Evolutionary conservation across 2,113 vertebrate species (phyloP).

Genomic region (Dendropsophus ebraccatus): DNA sequence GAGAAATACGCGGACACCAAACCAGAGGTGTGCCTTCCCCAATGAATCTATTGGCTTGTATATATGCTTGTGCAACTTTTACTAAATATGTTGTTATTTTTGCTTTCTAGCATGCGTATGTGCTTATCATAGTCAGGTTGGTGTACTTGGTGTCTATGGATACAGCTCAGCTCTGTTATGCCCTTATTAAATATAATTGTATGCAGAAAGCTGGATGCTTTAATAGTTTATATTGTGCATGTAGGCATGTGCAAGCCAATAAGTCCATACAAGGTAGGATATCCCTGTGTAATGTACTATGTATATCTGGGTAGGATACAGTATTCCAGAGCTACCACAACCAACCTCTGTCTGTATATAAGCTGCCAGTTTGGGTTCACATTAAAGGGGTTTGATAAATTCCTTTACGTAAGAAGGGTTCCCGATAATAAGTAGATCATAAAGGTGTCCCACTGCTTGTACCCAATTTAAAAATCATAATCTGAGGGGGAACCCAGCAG

Average conservation of each 20-base stretch:
- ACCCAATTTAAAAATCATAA: too few relatives aligned
- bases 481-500: background rate
- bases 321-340: too few relatives aligned
- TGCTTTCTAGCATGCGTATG: background rate
- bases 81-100: background rate
- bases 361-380: background rate
- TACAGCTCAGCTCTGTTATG: background rate
- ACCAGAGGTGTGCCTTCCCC: background rate
- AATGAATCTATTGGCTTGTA: background rate
- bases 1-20: background rate
- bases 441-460: background rate
- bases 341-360: background rate
- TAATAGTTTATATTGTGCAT: background rate
- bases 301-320: background rate
- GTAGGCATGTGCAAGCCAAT: too few relatives aligned
- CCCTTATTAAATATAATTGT: background rate
- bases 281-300: background rate
- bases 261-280: background rate
- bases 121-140: background rate
- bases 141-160: background rate
- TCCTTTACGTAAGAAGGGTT: background rate
- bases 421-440: background rate
- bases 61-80: background rate
- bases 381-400: background rate
- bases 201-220: background rate